Evolutionary conservation across 2,797 vertebrate species (phyloP), one percentile per base, ranked within the genome.

Genomic region (Coregonus ussuriensis): DNA sequence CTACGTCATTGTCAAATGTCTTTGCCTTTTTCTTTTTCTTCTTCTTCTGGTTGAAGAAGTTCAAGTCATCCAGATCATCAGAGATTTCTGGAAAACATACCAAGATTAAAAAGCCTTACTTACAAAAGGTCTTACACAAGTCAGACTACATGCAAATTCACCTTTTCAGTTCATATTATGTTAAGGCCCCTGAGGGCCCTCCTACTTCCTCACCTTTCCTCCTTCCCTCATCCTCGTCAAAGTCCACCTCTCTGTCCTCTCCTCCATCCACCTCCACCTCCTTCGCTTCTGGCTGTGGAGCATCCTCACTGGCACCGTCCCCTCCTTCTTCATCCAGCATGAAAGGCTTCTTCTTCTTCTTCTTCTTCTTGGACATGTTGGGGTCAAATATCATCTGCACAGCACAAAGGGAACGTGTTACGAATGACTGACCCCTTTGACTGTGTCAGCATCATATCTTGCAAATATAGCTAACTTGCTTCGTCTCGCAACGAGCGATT

Each of bases 31-130:
- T 96, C 93, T 96, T 96, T 93, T 96, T 97, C 91, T 97, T 97
- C 88, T 97, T 97, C 91, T 96, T 96, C 85, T 96, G 96, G 92
- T 96, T 96, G 86, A 97, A 95, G 89, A 96, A 96, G 82, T 95
- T 96, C 84, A 97, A 89, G 69, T 96, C 96, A 88, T 96, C 95
- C 86, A 97, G 84, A 82, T 96, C 95, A 87, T 96, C 95, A 84
- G 95, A 93, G 66, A 91, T 86, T 92, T 97, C 96, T 96, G 81
- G 85, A 3, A 16, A 35, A 11, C 15, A 52, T 7, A 71, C n/a
- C 18, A 35, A 56, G 37, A 54, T 37, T 56, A 31, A 56, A 67
- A 1, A 47, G 9, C 9, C 59, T 1, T 47, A 47, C 9, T 47
- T 47, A 6, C 59, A 62, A 62, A 25, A 62, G 18, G 5, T n/a